Evolutionary conservation across 2,888 invertebrate genomes (phyloP), one percentile per base, ranked within the genome.

Genomic region (Drosophila paramelanica): DNA sequence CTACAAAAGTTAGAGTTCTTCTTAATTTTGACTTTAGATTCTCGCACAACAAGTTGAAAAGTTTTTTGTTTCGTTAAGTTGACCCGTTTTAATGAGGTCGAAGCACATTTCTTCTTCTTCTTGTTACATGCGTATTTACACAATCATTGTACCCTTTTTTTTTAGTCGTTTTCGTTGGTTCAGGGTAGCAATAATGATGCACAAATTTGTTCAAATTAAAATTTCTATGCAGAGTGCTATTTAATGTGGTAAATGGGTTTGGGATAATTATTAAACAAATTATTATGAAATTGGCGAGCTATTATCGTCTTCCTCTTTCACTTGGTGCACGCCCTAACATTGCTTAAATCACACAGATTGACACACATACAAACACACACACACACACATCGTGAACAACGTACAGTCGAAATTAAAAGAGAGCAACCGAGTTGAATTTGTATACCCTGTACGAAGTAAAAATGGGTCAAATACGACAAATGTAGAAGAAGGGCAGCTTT

Each of bases 241-340:
- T 70, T 76, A 71, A 67, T 73, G 58, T 66, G 52, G 56, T 55
- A 71, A 71, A 78, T 53, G 45, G 66, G 60, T 65, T 50, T 61
- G 66, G 31, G 70, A 84, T 84, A 89, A 89, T 84, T 89, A 84
- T 73, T 73, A 68, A 61, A 70, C 56, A 70, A 84, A 84, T 80
- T 83, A 83, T 77, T 65, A 67, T 83, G 71, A 80, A 89, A 87
- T 87, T 89, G 81, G 89, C 88, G 76, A 82, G 83, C 77, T 73
- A 89, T 84, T 84, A 89, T 75, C 59, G 68, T 68, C 50, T 62
- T 77, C 69, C 82, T 75, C 52, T 70, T 82, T 47, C 53, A 62
- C 60, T 72, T 8, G 31, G 31, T 31, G 31, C 31, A 31, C 31
- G 31, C 31, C 31, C 31, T 31, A 31, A 31, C 31, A 31, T 10